phyloP scores from a whole-genome alignment of 35 echinoderm and acorn worm species.

The Strongylocentrotus purpuratus region DNA sequence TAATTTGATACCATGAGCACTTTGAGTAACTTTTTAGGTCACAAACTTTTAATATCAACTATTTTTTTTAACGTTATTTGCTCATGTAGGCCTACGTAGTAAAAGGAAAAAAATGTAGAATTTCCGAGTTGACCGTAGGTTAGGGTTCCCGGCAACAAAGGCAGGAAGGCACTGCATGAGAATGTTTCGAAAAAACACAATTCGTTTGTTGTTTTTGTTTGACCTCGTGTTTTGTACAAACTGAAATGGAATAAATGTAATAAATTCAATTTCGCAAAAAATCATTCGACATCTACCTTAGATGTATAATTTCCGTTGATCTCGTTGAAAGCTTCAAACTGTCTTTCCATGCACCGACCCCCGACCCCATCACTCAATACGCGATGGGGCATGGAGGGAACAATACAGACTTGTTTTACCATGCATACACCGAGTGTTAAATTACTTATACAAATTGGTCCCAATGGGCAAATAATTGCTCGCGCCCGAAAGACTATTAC shows the following conservation, averaged over 20 bases:
- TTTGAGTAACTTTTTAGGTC: too few relatives aligned
- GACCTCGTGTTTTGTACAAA: too few relatives aligned
- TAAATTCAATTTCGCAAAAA: neutral
- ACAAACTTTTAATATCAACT: too few relatives aligned
- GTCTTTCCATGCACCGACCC: neutral
- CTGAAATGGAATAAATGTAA: neutral
- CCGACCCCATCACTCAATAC: neutral
- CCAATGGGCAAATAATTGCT: neutral
- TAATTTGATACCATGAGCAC: too few relatives aligned
- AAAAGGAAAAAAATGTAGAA: too few relatives aligned
- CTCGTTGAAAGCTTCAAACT: neutral
- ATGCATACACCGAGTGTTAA: neutral
- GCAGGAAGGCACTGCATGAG: too few relatives aligned
- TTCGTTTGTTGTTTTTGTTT: too few relatives aligned
- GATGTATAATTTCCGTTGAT: neutral
- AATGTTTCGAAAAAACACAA: too few relatives aligned
- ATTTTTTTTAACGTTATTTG: too few relatives aligned
- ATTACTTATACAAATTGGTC: neutral
- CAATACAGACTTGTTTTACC: neutral
- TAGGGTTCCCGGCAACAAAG: too few relatives aligned
- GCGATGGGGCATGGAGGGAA: neutral
- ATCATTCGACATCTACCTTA: neutral
- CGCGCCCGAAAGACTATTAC: neutral
- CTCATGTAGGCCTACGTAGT: too few relatives aligned
- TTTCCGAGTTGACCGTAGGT: too few relatives aligned